phyloP scores from a whole-genome alignment of 1,140 invertebrate genomes.

The Reticulitermes speratus region DNA sequence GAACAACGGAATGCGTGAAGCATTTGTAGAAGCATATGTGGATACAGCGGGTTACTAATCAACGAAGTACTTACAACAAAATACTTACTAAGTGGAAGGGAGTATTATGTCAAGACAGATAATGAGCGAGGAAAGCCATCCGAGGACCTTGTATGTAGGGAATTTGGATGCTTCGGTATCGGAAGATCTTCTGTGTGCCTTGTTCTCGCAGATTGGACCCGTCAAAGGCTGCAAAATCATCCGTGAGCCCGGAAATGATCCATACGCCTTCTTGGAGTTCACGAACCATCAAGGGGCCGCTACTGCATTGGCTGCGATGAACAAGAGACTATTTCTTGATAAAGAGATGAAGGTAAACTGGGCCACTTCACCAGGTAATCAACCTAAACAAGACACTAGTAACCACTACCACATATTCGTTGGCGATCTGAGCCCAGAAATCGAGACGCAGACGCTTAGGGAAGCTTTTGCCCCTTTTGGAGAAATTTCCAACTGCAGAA shows the following conservation, averaged over 20 bases:
- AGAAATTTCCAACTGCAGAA: slow-evolving; percentile 98
- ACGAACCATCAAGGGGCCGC: slow-evolving; percentile 89
- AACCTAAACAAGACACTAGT: slow-evolving; percentile 97
- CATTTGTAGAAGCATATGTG: slow-evolving; percentile 36
- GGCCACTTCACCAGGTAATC: slow-evolving; percentile 95
- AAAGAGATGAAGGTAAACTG: slow-evolving; percentile 99
- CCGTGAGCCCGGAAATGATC: slow-evolving; percentile 93
- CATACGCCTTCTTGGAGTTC: slow-evolving; percentile 98
- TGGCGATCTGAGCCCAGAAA: slow-evolving; percentile 97
- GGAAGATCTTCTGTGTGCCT: slow-evolving; percentile 88
- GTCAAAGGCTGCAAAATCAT: slow-evolving; percentile 99
- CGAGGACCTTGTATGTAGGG: slow-evolving; percentile 92
- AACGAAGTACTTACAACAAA: slow-evolving; percentile 25
- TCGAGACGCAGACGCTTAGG: slow-evolving; percentile 93
- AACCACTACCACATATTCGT: slow-evolving; percentile 99
- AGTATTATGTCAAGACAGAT: slow-evolving; percentile 40
- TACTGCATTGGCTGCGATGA: slow-evolving; percentile 95
- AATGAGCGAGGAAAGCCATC: slow-evolving; percentile 77
- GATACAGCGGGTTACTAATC: slow-evolving; percentile 25
- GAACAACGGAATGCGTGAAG: slow-evolving; percentile 31
- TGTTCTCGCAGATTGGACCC: slow-evolving; percentile 93
- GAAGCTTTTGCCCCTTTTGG: slow-evolving; percentile 98
- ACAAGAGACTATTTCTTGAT: slow-evolving; percentile 91
- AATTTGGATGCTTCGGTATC: slow-evolving; percentile 91
- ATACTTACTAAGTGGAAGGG: slow-evolving; percentile 25